Base-by-base conservation (phyloP, 2,113 vertebrate genomes). In the Charadrius vociferus region DNA sequence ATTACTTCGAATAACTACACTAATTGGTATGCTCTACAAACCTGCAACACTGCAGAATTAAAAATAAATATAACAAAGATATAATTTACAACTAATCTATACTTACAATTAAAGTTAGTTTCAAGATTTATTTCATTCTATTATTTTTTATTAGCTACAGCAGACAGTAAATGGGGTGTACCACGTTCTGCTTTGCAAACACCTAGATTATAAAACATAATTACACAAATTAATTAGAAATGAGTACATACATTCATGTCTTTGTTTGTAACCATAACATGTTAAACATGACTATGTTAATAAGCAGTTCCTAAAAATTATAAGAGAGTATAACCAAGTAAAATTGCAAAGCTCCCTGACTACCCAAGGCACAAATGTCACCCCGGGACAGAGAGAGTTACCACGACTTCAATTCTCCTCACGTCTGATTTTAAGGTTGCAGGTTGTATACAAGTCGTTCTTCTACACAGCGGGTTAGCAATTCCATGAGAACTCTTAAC, bases 151-250 rank as follows among this genome's bases (percentile, higher is more conserved):
- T 98, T 98, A 98, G 98, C 98, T 97, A 96, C 84, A 97, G 96
- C 91, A 96, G 97, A 97, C 93, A 98, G 97, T 96, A 98, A 98
- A 98, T 98, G 98, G 98, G 86, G 95, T 98, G 95, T 98, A 96
- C 94, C 86, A 96, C 21, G 93, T 96, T 97, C 95, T 98, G 97
- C 96, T 98, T 98, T 96, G 97, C 98, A 98, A 98, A 98, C 96
- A 98, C 97, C 98, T 98, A 98, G 96, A 98, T 98, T 98, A 98
- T 98, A 98, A 98, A 98, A 98, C 88, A 87, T 97, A 98, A 98
- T 98, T 98, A 98, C 94, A 97, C 97, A 98, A 98, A 98, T 98
- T 98, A 98, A 98, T 98, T 98, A 97, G 97, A 96, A 98, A 97
- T 74, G 92, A 98, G 97, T 52, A 85, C 94, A 98, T 87, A 97